Conservation (phyloP, 2,888 invertebrate species). For the Nomada ferruginata region DNA sequence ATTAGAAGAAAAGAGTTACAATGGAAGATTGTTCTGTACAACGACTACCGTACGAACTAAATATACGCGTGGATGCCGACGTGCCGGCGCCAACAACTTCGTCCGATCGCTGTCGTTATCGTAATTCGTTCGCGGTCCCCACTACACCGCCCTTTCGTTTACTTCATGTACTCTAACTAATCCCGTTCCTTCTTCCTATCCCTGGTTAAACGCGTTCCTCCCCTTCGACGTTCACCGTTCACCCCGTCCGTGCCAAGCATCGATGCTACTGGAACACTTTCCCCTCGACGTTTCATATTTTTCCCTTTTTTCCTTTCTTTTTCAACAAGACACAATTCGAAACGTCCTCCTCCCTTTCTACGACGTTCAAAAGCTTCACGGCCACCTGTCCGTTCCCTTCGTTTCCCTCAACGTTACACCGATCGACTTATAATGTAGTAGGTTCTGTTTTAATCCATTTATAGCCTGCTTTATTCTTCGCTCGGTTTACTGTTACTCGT, state of each 20-base stretch:
- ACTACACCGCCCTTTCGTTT: conserved; percentile 1
- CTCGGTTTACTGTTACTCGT: too few species aligned
- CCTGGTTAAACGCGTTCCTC: conserved; percentile 11
- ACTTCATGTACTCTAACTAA: conserved; percentile 1
- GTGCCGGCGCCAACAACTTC: conserved; percentile 43
- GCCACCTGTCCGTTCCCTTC: too few species aligned
- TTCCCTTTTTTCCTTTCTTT: background rate
- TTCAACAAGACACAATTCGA: too few species aligned
- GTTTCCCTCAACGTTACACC: too few species aligned
- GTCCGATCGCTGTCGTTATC: conserved; percentile 9
- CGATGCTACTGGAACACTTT: conserved; percentile 34
- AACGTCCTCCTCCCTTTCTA: too few species aligned
- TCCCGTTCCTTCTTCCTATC: conserved; percentile 4
- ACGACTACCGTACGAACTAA: conserved; percentile 66
- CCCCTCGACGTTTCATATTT: background rate
- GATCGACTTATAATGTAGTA: too few species aligned
- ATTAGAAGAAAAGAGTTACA: conserved; percentile 58
- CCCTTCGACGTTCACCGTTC: conserved; percentile 19
- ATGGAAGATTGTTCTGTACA: conserved; percentile 77
- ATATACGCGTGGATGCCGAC: conserved; percentile 55
- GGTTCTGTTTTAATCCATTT: too few species aligned
- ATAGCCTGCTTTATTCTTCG: too few species aligned
- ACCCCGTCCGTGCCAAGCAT: conserved; percentile 46
- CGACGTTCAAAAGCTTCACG: too few species aligned
- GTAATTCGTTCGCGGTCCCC: conserved; percentile 2